These are phyloP conservation scores for Holacanthus passer DNA, from an alignment of 2,113 vertebrate genomes.

Conservation along the genomic window DNA sequence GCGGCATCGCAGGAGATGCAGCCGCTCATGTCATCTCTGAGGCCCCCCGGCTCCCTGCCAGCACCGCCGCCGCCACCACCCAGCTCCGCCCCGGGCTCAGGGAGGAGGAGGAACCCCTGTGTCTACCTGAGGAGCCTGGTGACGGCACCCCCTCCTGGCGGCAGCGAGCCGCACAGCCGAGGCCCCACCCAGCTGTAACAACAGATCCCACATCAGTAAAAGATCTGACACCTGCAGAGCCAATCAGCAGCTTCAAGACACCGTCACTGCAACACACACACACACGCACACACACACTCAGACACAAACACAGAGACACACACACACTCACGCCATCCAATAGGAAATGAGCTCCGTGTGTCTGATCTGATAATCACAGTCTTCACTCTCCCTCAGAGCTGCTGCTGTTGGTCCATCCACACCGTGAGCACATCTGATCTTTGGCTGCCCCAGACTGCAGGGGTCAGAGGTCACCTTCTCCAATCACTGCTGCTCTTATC, in stretches of 20 bases:
- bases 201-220: background rate
- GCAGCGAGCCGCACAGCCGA: slow-evolving; percentile 65
- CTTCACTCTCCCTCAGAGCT: background rate
- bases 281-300: too few species aligned
- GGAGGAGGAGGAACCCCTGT: slow-evolving; percentile 84
- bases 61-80: slow-evolving; percentile 71
- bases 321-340: slow-evolving; percentile 8
- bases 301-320: too few species aligned
- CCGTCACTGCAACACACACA: background rate
- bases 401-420: too few species aligned
- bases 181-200: slow-evolving; percentile 83
- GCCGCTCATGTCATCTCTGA: slow-evolving; percentile 88
- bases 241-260: background rate
- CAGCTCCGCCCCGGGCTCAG: slow-evolving; percentile 57
- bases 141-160: slow-evolving; percentile 71
- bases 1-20: slow-evolving; percentile 86
- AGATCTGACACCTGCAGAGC: background rate
- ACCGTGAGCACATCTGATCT: background rate
- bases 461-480: slow-evolving; percentile 31
- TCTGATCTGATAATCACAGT: background rate
- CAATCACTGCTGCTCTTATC: background rate
- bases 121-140: slow-evolving; percentile 86
- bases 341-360: slow-evolving; percentile 12
- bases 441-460: background rate
- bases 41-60: slow-evolving; percentile 76